phyloP scores from a whole-genome alignment of 2,797 vertebrate genomes.

The Dendrocincla fuliginosa region DNA sequence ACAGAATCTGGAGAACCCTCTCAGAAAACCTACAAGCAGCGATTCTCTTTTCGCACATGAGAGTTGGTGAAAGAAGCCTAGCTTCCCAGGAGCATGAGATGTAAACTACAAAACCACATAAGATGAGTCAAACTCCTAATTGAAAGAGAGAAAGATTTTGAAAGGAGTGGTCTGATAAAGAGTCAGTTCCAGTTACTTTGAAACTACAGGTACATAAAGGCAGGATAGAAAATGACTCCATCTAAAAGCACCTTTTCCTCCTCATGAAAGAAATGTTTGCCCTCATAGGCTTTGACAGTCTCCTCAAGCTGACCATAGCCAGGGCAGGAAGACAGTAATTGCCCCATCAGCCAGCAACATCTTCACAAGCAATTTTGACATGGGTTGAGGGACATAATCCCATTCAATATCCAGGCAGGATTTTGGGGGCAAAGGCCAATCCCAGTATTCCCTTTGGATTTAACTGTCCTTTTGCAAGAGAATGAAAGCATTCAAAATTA shows the following conservation, averaged over 20 bases:
- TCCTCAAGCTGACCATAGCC: background rate
- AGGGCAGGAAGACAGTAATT: background rate
- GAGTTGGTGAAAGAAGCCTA: background rate
- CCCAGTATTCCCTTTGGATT: background rate
- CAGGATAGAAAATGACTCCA: background rate
- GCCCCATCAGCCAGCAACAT: background rate
- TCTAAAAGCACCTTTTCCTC: background rate
- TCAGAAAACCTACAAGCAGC: background rate
- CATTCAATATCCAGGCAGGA: accelerated
- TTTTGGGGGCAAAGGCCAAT: background rate
- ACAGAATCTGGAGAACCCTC: background rate
- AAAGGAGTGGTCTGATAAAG: background rate
- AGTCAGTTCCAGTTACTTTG: background rate
- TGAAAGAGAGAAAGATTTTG: background rate
- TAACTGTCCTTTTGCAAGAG: background rate
- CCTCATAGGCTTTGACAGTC: background rate
- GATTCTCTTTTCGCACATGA: background rate
- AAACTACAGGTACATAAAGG: background rate
- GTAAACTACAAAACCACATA: background rate
- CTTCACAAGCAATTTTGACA: accelerated
- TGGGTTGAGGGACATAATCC: accelerated
- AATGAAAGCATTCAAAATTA: background rate
- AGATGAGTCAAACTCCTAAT: background rate
- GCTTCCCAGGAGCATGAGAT: background rate
- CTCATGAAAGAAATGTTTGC: background rate